Evolutionary conservation across 2,113 vertebrate genomes (phyloP).

Genomic region (Ammodytes dubius): DNA sequence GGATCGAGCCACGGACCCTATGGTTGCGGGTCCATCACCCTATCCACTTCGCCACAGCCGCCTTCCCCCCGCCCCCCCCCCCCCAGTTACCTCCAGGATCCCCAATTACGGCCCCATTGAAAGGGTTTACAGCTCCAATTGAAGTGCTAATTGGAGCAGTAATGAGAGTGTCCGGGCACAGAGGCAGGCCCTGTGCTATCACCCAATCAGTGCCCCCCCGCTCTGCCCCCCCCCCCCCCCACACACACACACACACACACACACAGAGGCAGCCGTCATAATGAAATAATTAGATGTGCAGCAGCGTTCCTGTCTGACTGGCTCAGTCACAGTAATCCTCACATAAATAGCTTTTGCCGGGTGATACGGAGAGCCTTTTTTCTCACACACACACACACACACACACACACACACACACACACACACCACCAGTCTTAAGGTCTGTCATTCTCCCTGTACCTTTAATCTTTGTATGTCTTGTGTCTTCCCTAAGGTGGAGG

Average conservation of each 20-base stretch:
- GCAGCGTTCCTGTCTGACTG: slow-evolving; percentile 94
- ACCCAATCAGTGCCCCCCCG: slow-evolving; percentile 91
- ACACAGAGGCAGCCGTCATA: slow-evolving; percentile 91
- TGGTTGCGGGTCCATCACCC: no score
- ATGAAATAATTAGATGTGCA: slow-evolving; percentile 99
- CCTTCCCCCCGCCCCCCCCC: no score
- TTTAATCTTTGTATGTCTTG: slow-evolving; percentile 4
- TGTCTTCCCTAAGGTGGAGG: slow-evolving; percentile 4
- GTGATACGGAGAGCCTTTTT: slow-evolving; percentile 88
- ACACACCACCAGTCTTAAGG: slow-evolving; percentile 10
- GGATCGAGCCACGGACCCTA: no score
- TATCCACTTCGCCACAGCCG: no score
- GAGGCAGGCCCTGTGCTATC: slow-evolving; percentile 90
- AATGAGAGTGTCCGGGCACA: slow-evolving; percentile 95
- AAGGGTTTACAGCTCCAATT: slow-evolving; percentile 96
- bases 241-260: slow-evolving; percentile 10
- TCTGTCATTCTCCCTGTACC: background rate
- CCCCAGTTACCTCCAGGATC: slow-evolving; percentile 90
- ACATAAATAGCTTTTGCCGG: slow-evolving; percentile 98
- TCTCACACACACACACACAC: slow-evolving; percentile 25
- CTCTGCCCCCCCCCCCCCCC: slow-evolving; percentile 41
- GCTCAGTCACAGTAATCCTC: slow-evolving; percentile 97
- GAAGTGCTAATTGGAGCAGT: slow-evolving; percentile 98
- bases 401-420: slow-evolving; percentile 28
- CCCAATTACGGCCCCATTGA: slow-evolving; percentile 95